phyloP scores from a whole-genome alignment of 2,113 vertebrate genomes.

The Cryptomyrus ogoouensis region DNA sequence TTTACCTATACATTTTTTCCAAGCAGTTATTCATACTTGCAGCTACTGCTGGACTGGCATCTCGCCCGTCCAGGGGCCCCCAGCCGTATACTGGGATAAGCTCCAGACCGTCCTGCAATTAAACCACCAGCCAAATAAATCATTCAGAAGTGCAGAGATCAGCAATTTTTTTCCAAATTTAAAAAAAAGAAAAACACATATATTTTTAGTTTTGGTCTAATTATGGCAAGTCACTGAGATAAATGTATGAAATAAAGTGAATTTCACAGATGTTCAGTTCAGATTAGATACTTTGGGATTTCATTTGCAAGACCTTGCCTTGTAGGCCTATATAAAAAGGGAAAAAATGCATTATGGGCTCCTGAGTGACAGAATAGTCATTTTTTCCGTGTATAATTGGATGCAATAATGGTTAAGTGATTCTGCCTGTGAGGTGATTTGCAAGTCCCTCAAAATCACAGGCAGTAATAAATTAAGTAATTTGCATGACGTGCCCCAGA shows the following conservation, averaged over 20 bases:
- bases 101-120: neutral
- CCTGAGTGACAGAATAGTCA: slow-evolving; percentile 11
- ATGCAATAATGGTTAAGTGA: slow-evolving; percentile 10
- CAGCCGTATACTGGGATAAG: neutral
- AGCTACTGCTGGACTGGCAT: neutral
- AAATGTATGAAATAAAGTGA: neutral
- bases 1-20: neutral
- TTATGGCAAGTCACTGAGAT: neutral
- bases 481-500: neutral
- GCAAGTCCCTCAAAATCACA: slow-evolving; percentile 14
- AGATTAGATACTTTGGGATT: neutral
- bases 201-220: slow-evolving; percentile 4
- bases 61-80: neutral
- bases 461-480: neutral
- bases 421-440: slow-evolving; percentile 12
- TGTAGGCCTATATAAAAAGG: neutral
- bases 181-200: neutral
- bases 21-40: neutral
- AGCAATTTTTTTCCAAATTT: neutral
- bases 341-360: neutral
- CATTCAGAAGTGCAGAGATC: neutral
- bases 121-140: neutral
- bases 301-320: neutral
- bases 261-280: neutral
- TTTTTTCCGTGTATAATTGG: slow-evolving; percentile 8